These are phyloP conservation scores for Argya squamiceps DNA, from an alignment of 2,797 vertebrate genomes.

Conservation along the genomic window DNA sequence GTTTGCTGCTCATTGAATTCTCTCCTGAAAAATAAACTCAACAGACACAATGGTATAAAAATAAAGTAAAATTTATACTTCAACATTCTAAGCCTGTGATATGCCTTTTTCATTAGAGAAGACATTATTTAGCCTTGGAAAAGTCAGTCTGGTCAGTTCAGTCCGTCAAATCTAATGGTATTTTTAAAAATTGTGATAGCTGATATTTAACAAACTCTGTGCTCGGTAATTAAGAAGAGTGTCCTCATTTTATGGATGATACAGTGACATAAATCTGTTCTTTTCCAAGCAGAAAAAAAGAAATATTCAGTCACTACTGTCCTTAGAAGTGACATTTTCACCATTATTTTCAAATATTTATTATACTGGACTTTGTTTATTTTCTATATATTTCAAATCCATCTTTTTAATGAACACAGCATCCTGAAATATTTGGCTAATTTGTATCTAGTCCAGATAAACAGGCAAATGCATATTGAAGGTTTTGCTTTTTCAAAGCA, in stretches of 20 bases:
- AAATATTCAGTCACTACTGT: background rate
- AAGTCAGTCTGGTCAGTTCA: background rate
- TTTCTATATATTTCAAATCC: background rate
- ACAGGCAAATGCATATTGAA: background rate
- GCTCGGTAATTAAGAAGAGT: background rate
- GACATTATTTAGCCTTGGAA: background rate
- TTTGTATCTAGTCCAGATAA: background rate
- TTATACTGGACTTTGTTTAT: background rate
- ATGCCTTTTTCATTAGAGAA: background rate
- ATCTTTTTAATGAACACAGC: background rate
- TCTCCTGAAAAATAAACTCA: background rate
- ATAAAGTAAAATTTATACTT: background rate
- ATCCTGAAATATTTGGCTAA: background rate
- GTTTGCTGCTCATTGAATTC: background rate
- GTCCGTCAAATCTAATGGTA: background rate
- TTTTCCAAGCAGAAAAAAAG: background rate
- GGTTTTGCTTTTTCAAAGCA: background rate
- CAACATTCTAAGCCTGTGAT: background rate
- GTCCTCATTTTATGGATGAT: background rate
- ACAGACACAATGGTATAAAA: background rate
- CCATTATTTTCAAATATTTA: background rate
- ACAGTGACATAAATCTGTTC: accelerated
- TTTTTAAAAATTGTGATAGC: background rate
- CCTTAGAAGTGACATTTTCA: background rate
- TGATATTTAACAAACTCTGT: background rate